phyloP scores from a whole-genome alignment of 2,797 vertebrate genomes.

The Protonibea diacanthus region DNA sequence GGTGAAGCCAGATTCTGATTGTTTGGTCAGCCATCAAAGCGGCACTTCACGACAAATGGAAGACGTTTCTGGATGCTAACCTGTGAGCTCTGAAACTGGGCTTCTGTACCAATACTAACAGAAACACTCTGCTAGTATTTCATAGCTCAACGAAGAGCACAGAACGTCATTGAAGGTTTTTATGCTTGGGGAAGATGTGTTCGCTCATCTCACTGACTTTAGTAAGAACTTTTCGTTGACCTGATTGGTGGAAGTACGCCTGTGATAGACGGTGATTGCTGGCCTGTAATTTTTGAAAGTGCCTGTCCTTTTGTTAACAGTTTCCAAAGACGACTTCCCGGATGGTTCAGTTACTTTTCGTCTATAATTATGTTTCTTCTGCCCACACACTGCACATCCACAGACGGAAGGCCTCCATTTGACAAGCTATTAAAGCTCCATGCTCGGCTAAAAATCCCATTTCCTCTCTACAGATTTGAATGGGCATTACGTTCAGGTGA shows the following conservation, averaged over 20 bases:
- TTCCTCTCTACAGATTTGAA: not conserved
- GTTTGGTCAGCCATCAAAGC: not conserved
- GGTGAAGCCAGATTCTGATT: conserved; percentile 1
- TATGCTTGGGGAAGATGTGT: too few species aligned
- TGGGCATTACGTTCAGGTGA: not conserved
- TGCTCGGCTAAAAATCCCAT: not conserved
- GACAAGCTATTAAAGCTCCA: conserved; percentile 20
- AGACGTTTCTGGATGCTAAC: not conserved
- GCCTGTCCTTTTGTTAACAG: too few species aligned
- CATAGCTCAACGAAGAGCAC: too few species aligned
- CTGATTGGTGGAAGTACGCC: too few species aligned
- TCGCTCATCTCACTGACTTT: too few species aligned
- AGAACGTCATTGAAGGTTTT: too few species aligned
- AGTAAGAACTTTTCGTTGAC: too few species aligned
- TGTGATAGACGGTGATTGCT: too few species aligned
- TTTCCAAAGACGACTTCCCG: too few species aligned
- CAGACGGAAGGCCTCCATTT: conserved; percentile 4
- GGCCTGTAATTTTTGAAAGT: too few species aligned
- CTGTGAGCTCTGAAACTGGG: not conserved
- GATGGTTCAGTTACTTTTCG: conserved; percentile 22
- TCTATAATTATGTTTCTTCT: conserved; percentile 43
- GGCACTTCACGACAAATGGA: not conserved
- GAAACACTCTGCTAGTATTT: too few species aligned
- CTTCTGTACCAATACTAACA: too few species aligned
- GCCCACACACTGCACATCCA: not conserved